phyloP scores from a whole-genome alignment of 2,888 invertebrate species.

The Glaucopsyche alexis region DNA sequence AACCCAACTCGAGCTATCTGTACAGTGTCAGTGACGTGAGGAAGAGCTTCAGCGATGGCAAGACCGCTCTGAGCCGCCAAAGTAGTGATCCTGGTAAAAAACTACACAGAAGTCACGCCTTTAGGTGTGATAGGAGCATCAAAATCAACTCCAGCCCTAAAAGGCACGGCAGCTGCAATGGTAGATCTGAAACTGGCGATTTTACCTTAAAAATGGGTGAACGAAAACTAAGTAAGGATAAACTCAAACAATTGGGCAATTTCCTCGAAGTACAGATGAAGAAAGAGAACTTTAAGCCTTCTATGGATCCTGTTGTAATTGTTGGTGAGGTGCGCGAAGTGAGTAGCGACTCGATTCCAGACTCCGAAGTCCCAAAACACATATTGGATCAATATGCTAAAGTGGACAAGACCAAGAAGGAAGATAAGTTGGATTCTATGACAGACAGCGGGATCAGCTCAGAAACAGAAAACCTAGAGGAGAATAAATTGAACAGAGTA shows the following conservation, averaged over 20 bases:
- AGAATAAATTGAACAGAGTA: slow-evolving; percentile 50
- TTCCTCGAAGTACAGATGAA: slow-evolving; percentile 70
- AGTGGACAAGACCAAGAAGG: slow-evolving; percentile 61
- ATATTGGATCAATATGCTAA: slow-evolving; percentile 73
- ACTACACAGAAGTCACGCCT: slow-evolving; percentile 81
- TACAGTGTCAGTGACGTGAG: slow-evolving; percentile 61
- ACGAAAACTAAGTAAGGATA: slow-evolving; percentile 64
- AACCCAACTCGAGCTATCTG: slow-evolving; percentile 66
- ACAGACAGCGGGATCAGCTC: slow-evolving; percentile 76
- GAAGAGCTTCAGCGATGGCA: slow-evolving; percentile 53
- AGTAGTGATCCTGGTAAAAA: slow-evolving; percentile 76
- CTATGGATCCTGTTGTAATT: slow-evolving; percentile 35
- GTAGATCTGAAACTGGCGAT: slow-evolving; percentile 63
- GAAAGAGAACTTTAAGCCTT: slow-evolving; percentile 62
- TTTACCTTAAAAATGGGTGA: slow-evolving; percentile 62
- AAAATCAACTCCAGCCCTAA: slow-evolving; percentile 58
- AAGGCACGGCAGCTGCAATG: slow-evolving; percentile 64
- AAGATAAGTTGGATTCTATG: slow-evolving; percentile 63
- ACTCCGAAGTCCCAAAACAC: slow-evolving; percentile 66
- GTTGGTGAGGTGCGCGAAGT: slow-evolving; percentile 45
- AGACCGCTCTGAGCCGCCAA: slow-evolving; percentile 64
- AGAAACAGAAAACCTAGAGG: slow-evolving; percentile 72
- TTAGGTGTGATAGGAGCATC: slow-evolving; percentile 75
- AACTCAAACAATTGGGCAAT: slow-evolving; percentile 62
- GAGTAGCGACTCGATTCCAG: slow-evolving; percentile 55